Evolutionary conservation across 1,140 invertebrate genomes (phyloP), one percentile per base, ranked within the genome.

Genomic region (Drusus annulatus): DNA sequence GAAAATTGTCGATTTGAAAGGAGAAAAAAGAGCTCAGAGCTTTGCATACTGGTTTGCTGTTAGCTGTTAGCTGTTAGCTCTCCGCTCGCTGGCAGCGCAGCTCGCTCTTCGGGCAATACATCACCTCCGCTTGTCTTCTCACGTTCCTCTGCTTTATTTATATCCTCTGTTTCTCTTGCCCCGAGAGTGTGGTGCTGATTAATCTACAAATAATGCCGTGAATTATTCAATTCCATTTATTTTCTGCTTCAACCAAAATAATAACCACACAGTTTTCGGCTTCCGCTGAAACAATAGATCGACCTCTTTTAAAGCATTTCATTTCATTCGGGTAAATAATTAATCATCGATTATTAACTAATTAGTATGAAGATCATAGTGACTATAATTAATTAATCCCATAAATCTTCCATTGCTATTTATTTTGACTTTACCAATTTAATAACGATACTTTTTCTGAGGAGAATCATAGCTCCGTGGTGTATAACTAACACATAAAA

Each of bases 1-100:
- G 68, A 45, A 69, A 69, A 71, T 71, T 54, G 68, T 71, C 68
- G 68, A 71, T 71, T 52, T 51, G 68, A 50, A 71, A 71, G n/a
- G 25, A 71, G 68, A 52, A 71, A 71, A 71, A 71, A 71, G 17
- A 68, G 13, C 52, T 50, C 45, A 25, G 21, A 71, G 21, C 56
- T 71, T 71, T 52, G 68, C 68, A 71, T 71, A 71, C 68, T 71
- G 68, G 68, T 71, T 71, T 52, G 45, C 17, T 15, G 36, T 45
- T 45, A 4, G 36, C 36, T 45, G 31, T 36, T 36, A 36, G 31
- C 31, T 36, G 31, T 36, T 36, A 36, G 31, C 31, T 69, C n/a
- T n/a, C n/a, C n/a, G n/a, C n/a, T n/a, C n/a, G n/a, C n/a, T n/a
- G n/a, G n/a, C n/a, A n/a, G n/a, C n/a, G n/a, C n/a, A n/a, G n/a